Base-by-base conservation (phyloP, 2,113 vertebrate genomes). In the Phyllostomus hastatus region DNA sequence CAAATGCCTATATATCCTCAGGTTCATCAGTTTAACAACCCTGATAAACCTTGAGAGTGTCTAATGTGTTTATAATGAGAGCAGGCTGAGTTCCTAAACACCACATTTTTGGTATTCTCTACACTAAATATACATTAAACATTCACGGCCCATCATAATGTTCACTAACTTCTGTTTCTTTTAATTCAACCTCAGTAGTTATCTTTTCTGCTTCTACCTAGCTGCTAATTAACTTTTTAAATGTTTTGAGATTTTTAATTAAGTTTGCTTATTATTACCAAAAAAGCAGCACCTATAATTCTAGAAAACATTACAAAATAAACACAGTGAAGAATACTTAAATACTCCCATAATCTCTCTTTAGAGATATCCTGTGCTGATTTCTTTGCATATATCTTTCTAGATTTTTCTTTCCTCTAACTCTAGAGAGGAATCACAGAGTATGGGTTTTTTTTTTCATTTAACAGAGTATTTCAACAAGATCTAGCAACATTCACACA, bases 211-310 rank as follows among this genome's bases (percentile, higher is more conserved):
- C 26, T 96, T 96, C 69, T 84, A 84, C 26, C 14, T 72, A 76
- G 64, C 75, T 93, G 80, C 46, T 97, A 96, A 95, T 94, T 96
- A 85, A 38, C 81, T 88, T 97, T 96, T 95, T 70, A 87, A 92
- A 88, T 88, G 57, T 57, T 83, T 50, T 61, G 17, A 86, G 1
- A 24, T 48, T 90, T 95, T 90, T 80, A 96, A 93, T 94, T 88
- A 94, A 70, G 26, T 54, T 82, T 85, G 88, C 75, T 31, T 84
- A 80, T 75, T 24, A 43, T 66, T 93, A 84, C 50, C 5, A 31
- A 64, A 90, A 86, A 59, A 59, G 1, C 12, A 90, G 26, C 52
- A 4, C 20, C 46, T 59, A 0, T 48, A 64, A 86, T 57, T 73
- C 31, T 54, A 73, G 31, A 24, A 88, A 91, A 80, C 22, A 54